Conservation (phyloP, 2,113 vertebrate species). For the Poeciliopsis retropinna region DNA sequence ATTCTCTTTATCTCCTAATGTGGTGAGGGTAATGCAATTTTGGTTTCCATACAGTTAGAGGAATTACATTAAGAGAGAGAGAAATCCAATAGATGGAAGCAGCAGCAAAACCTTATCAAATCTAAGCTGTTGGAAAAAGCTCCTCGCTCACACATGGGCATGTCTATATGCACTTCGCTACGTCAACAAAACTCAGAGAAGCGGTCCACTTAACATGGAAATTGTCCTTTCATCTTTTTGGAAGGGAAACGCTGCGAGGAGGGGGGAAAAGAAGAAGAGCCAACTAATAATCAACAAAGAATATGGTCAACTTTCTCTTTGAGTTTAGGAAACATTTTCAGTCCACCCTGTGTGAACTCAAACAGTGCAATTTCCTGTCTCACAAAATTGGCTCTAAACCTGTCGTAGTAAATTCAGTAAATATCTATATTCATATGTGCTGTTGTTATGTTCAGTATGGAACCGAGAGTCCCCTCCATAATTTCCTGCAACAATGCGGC, state of each 20-base stretch:
- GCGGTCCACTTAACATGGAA: constrained; percentile 74
- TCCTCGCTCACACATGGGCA: constrained; percentile 31
- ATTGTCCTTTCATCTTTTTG: constrained; percentile 68
- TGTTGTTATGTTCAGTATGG: constrained; percentile 36
- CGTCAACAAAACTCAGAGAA: constrained; percentile 40
- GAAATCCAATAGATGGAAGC: constrained; percentile 53
- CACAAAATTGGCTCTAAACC: constrained; percentile 33
- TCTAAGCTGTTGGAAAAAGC: constrained; percentile 53
- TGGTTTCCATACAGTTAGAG: constrained; percentile 21
- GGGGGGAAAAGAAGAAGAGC: constrained; percentile 22
- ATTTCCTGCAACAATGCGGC: constrained; percentile 18
- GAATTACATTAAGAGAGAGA: constrained; percentile 40
- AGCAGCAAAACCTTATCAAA: constrained; percentile 56
- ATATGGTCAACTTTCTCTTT: constrained; percentile 29
- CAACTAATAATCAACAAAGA: constrained; percentile 64
- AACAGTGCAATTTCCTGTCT: constrained; percentile 42
- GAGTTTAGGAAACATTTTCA: constrained; percentile 25
- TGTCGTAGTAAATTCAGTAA: constrained; percentile 33
- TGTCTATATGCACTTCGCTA: constrained; percentile 36
- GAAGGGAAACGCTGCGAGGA: constrained; percentile 34
- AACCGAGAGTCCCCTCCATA: constrained; percentile 4
- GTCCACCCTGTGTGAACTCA: constrained; percentile 30
- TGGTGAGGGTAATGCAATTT: constrained; percentile 54
- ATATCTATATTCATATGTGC: constrained; percentile 29
- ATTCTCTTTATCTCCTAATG: constrained; percentile 50